phyloP scores from a whole-genome alignment of 2,113 vertebrate species.

The Acanthochromis polyacanthus region DNA sequence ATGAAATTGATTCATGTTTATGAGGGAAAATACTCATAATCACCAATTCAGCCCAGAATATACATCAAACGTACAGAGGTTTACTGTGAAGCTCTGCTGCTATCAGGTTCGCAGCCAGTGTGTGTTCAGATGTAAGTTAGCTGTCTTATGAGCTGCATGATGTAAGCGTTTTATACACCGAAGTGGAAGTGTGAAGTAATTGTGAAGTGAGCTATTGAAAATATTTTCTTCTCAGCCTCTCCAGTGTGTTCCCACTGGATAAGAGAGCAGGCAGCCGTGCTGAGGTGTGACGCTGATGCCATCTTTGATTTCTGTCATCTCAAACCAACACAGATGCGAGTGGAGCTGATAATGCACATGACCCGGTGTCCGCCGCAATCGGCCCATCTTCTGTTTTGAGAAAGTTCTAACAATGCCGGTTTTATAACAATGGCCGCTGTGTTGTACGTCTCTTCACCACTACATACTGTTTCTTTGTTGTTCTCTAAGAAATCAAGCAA shows the following conservation, averaged over 20 bases:
- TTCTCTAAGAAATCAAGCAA: constrained; percentile 31
- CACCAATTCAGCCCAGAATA: constrained; percentile 42
- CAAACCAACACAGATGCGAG: constrained; percentile 21
- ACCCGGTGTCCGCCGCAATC: constrained; percentile 39
- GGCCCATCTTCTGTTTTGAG: constrained; percentile 45
- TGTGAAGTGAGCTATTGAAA: constrained; percentile 23
- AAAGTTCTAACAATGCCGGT: constrained; percentile 40
- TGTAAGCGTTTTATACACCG: background rate
- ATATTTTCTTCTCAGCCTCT: constrained; percentile 23
- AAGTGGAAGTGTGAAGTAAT: constrained; percentile 37
- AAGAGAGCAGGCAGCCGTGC: constrained; percentile 24
- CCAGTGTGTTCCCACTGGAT: constrained; percentile 29
- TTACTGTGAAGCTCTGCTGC: constrained; percentile 40
- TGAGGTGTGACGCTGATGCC: constrained; percentile 48
- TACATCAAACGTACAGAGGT: constrained; percentile 25
- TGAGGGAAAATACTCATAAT: constrained; percentile 53
- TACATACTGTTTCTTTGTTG: constrained; percentile 33
- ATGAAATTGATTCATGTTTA: constrained; percentile 65
- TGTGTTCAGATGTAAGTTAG: constrained; percentile 23
- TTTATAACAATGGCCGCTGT: constrained; percentile 31
- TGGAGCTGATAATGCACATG: constrained; percentile 19
- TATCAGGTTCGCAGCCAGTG: constrained; percentile 34
- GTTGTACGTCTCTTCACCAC: constrained; percentile 5
- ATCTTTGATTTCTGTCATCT: constrained; percentile 56
- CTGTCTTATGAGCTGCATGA: background rate